Evolutionary conservation across 2,888 invertebrate genomes (phyloP).

Genomic region (Drosophila anomelani): DNA sequence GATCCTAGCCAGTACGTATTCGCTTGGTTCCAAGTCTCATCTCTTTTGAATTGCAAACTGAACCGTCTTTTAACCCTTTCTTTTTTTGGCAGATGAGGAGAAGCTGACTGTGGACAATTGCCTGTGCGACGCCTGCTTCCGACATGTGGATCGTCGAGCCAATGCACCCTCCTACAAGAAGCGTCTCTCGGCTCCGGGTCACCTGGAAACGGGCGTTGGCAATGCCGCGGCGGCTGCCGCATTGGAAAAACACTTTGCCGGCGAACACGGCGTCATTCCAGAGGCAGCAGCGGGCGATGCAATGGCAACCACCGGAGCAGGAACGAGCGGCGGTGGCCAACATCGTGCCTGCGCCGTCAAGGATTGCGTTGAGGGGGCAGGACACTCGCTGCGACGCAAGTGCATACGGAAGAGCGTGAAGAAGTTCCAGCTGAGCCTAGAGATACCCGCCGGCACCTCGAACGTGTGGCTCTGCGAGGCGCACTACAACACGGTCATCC

Average conservation of each 20-base stretch:
- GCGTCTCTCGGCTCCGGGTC: constrained; percentile 84
- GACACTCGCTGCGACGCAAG: constrained; percentile 89
- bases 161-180: constrained; percentile 89
- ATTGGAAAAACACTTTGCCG: constrained; percentile 48
- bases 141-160: constrained; percentile 93
- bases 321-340: background rate
- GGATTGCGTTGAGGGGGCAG: constrained; percentile 87
- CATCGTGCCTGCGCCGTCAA: constrained; percentile 87
- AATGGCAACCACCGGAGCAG: background rate
- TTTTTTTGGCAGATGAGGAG: constrained; percentile 87
- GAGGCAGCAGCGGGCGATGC: constrained; percentile 27
- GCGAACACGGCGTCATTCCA: constrained; percentile 23
- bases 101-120: constrained; percentile 93
- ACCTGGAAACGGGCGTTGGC: constrained; percentile 60
- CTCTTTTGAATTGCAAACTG: no score
- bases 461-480: constrained; percentile 89
- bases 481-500: constrained; percentile 90
- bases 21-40: background rate
- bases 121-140: constrained; percentile 94
- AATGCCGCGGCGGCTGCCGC: constrained; percentile 22
- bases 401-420: constrained; percentile 90
- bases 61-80: no score
- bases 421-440: constrained; percentile 88
- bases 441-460: constrained; percentile 86
- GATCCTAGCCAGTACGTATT: constrained; percentile 89